Evolutionary conservation across 2,797 vertebrate species (phyloP).

Genomic region (Sebastes hubbsi): DNA sequence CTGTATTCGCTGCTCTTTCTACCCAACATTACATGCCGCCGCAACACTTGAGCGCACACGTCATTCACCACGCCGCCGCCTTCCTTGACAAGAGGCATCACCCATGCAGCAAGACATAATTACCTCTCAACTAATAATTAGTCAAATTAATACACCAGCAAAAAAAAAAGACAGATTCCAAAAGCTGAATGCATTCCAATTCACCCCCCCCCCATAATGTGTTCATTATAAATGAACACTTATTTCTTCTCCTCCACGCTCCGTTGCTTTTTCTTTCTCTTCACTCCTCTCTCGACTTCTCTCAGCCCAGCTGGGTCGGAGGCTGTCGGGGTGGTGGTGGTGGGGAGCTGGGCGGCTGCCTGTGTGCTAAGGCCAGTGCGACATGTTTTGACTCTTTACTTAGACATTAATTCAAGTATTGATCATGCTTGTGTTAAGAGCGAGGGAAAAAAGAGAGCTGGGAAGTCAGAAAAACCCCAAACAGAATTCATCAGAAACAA

Average conservation of each 20-base stretch:
- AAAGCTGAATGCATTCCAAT: constrained; percentile 65
- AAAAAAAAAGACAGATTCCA: constrained; percentile 33
- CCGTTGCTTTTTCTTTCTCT: constrained; percentile 25
- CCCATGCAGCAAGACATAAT: constrained; percentile 58
- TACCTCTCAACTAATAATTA: constrained; percentile 74
- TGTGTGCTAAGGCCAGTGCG: constrained; percentile 55
- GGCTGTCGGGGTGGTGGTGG: constrained; percentile 18
- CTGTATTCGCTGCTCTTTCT: constrained; percentile 23
- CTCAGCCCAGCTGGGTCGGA: constrained; percentile 38
- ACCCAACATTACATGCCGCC: constrained; percentile 4
- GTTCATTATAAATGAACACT: constrained; percentile 70
- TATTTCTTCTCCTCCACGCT: constrained; percentile 51
- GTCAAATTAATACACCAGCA: constrained; percentile 68
- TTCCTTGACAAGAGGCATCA: constrained; percentile 49
- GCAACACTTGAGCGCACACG: constrained; percentile 20
- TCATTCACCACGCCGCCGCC: constrained; percentile 39
- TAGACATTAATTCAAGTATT: constrained; percentile 77
- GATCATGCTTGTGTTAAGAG: constrained; percentile 65
- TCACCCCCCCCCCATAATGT: constrained; percentile 49
- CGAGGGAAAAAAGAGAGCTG: constrained; percentile 38
- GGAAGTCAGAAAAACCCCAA: constrained; percentile 51
- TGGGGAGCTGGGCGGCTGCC: constrained; percentile 6
- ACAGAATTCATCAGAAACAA: constrained; percentile 50
- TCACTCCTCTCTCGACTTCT: constrained; percentile 26
- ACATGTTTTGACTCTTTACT: constrained; percentile 68